phyloP scores from a whole-genome alignment of 2,888 invertebrate genomes.

The Chrysomela aeneicollis region DNA sequence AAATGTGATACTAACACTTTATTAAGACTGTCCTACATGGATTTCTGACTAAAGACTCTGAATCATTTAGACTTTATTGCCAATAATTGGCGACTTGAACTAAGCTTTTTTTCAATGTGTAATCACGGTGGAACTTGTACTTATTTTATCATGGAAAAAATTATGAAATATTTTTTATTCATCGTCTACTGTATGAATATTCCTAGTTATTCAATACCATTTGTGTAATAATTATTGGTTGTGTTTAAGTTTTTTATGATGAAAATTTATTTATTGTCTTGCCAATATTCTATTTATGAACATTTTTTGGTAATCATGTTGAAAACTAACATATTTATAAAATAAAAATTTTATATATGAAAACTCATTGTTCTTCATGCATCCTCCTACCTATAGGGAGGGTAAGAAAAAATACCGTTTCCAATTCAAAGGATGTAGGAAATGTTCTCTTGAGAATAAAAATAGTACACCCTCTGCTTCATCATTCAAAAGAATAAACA shows the following conservation, averaged over 20 bases:
- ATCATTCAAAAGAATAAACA: no score
- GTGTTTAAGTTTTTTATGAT: slow-evolving; percentile 33
- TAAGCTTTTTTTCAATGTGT: no score
- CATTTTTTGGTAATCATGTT: slow-evolving; percentile 36
- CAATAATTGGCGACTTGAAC: no score
- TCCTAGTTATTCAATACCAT: slow-evolving; percentile 2
- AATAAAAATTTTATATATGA: slow-evolving; percentile 39
- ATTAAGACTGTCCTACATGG: background rate
- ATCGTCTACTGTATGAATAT: slow-evolving; percentile 2
- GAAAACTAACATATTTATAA: slow-evolving; percentile 42
- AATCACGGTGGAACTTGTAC: background rate
- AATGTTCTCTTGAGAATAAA: no score
- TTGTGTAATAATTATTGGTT: slow-evolving; percentile 30
- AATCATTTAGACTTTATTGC: no score
- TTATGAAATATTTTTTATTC: background rate
- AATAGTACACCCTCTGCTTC: no score
- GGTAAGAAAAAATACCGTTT: no score
- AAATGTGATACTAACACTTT: slow-evolving; percentile 3
- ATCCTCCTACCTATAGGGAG: background rate
- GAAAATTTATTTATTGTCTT: slow-evolving; percentile 46
- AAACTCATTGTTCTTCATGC: background rate
- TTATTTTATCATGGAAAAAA: background rate
- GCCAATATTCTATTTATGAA: slow-evolving; percentile 44
- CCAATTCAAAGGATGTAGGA: no score
- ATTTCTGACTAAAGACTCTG: no score